Conservation (phyloP, 2,113 vertebrate genomes). For the Ceyx margarethae region DNA sequence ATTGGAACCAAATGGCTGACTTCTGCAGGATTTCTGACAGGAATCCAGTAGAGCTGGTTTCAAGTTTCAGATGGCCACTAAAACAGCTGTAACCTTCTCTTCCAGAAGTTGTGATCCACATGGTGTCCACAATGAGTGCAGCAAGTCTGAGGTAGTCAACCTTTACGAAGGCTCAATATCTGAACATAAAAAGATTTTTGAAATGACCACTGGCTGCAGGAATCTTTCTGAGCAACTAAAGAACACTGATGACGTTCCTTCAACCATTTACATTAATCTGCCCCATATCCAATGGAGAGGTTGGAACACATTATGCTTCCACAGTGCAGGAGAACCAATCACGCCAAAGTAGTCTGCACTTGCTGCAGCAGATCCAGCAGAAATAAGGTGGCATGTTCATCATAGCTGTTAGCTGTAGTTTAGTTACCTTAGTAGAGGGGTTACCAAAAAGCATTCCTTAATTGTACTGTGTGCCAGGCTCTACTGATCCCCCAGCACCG, state of each 20-base stretch:
- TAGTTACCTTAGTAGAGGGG: conserved; percentile 79
- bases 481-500: conserved; percentile 95
- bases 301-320: conserved; percentile 73
- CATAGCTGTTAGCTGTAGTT: conserved; percentile 77
- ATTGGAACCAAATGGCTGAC: conserved; percentile 83
- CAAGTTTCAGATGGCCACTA: conserved; percentile 80
- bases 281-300: conserved; percentile 78
- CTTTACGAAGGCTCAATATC: conserved; percentile 84
- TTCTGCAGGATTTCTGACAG: conserved; percentile 79
- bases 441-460: conserved; percentile 78
- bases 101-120: conserved; percentile 84
- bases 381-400: conserved; percentile 71
- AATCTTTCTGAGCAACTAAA: conserved; percentile 72
- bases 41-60: conserved; percentile 84
- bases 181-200: conserved; percentile 82
- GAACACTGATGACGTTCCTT: conserved; percentile 73
- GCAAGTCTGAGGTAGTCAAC: conserved; percentile 90
- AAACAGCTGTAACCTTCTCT: conserved; percentile 79
- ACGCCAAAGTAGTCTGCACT: conserved; percentile 76
- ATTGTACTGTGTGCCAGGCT: conserved; percentile 72
- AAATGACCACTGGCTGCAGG: conserved; percentile 80
- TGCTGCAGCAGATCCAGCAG: conserved; percentile 75
- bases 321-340: conserved; percentile 68
- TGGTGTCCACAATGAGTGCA: conserved; percentile 86
- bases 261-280: conserved; percentile 67